Evolutionary conservation across 1,140 invertebrate species (phyloP).

Genomic region (Drosophila bifasciata): DNA sequence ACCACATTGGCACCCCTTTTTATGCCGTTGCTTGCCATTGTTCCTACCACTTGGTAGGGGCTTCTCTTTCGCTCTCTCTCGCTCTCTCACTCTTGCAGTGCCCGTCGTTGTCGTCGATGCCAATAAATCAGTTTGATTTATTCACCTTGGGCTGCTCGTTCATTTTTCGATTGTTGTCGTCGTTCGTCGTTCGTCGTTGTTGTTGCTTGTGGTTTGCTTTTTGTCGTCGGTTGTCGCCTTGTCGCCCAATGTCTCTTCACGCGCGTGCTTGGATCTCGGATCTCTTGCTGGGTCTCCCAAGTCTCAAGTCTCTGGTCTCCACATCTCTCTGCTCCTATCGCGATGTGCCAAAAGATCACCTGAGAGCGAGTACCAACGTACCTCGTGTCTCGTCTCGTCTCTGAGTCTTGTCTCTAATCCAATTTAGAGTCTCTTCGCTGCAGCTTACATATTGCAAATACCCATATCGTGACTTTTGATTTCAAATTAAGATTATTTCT

Average conservation of each 20-base stretch:
- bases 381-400: too few species aligned
- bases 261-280: slow-evolving; percentile 62
- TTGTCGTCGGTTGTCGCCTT: slow-evolving; percentile 38
- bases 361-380: background rate
- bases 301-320: slow-evolving; percentile 6
- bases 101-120: slow-evolving; percentile 57
- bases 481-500: slow-evolving; percentile 71
- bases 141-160: slow-evolving; percentile 60
- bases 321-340: slow-evolving; percentile 35
- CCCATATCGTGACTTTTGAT: slow-evolving; percentile 78
- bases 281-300: slow-evolving; percentile 32
- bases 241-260: slow-evolving; percentile 60
- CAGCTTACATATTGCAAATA: slow-evolving; percentile 55
- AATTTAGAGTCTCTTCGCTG: slow-evolving; percentile 45
- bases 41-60: slow-evolving; percentile 42
- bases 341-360: slow-evolving; percentile 52
- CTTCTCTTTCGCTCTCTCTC: slow-evolving; percentile 19
- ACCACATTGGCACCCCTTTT: slow-evolving; percentile 26
- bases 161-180: slow-evolving; percentile 68
- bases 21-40: slow-evolving; percentile 37
- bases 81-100: slow-evolving; percentile 6
- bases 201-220: slow-evolving; percentile 36
- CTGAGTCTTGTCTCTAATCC: slow-evolving; percentile 52
- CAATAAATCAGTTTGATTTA: slow-evolving; percentile 82
- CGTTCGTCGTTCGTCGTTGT: slow-evolving; percentile 41